A percentile compares a stretch with the other conserved stretches of the same genome.
Conservation (phyloP, 2,113 vertebrate genomes). For the Chaenocephalus aceratus region DNA sequence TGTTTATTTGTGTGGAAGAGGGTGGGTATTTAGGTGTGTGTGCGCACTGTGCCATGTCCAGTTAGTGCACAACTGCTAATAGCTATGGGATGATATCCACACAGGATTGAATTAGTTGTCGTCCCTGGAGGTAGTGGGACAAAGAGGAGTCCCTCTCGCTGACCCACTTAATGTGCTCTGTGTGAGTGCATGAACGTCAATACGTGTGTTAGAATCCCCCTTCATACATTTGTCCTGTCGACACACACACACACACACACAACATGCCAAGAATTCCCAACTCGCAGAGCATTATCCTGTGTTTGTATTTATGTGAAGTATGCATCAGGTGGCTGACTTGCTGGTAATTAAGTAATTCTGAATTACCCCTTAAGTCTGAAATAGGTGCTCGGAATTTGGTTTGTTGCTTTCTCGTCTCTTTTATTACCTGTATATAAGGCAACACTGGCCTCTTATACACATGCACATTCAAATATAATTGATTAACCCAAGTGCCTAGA, state of each 20-base stretch:
- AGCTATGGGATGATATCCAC: constrained; percentile 57
- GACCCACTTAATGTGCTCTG: constrained; percentile 65
- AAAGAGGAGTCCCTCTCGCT: constrained; percentile 50
- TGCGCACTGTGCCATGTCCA: constrained; percentile 1
- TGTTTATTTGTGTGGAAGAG: not conserved
- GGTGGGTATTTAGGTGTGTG: not conserved
- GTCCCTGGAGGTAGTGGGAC: constrained; percentile 56
- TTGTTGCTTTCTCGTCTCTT: constrained; percentile 4
- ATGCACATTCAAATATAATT: not conserved
- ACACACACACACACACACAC: not conserved
- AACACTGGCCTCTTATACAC: not conserved
- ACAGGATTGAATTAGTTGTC: constrained; percentile 67
- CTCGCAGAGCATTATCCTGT: not conserved
- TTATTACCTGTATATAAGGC: not conserved
- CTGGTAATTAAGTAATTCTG: not conserved
- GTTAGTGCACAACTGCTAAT: constrained; percentile 49
- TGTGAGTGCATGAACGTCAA: constrained; percentile 32
- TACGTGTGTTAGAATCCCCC: constrained; percentile 19
- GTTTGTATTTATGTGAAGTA: not conserved
- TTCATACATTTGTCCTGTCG: constrained; percentile 7
- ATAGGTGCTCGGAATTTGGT: not conserved
- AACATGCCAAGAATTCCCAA: not conserved
- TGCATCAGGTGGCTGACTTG: constrained; percentile 30
- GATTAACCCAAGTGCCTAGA: not conserved
- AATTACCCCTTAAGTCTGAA: not conserved